phyloP scores from a whole-genome alignment of 2,797 vertebrate genomes.

The Tokudaia muenninki region DNA sequence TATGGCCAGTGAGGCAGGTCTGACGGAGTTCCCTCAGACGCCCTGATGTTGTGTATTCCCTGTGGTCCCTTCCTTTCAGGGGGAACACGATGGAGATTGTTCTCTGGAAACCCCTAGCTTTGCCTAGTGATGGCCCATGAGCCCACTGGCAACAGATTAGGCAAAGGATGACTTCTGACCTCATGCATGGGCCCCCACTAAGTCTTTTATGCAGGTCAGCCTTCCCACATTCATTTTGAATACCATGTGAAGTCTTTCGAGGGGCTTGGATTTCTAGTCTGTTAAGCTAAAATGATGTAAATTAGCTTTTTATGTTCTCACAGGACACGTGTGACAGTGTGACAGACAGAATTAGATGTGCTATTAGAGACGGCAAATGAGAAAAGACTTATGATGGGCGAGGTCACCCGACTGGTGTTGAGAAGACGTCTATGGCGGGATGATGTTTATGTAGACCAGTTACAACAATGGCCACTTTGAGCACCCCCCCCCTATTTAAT shows the following conservation, averaged over 20 bases:
- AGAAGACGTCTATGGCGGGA: background rate
- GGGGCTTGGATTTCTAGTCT: background rate
- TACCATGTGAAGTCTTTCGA: background rate
- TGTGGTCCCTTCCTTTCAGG: background rate
- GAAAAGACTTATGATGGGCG: background rate
- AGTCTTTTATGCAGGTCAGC: background rate
- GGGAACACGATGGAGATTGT: fast-evolving
- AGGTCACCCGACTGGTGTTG: background rate
- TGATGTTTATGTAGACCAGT: fast-evolving
- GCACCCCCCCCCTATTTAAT: fast-evolving
- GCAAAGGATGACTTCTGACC: background rate
- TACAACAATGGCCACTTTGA: fast-evolving
- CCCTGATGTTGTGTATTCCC: fast-evolving
- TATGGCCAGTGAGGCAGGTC: background rate
- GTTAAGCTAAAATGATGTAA: slow-evolving; percentile 1
- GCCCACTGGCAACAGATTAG: no score
- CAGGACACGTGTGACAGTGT: background rate
- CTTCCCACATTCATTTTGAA: background rate
- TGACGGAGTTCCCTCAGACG: background rate
- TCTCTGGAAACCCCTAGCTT: background rate
- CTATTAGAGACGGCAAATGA: background rate
- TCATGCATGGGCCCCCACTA: no score
- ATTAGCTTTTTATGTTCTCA: background rate
- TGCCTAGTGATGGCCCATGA: background rate
- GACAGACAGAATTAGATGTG: background rate